A percentile compares a stretch with the other conserved stretches of the same genome.
Conservation (phyloP, 2,888 invertebrate species). For the Bellardia pandia region DNA sequence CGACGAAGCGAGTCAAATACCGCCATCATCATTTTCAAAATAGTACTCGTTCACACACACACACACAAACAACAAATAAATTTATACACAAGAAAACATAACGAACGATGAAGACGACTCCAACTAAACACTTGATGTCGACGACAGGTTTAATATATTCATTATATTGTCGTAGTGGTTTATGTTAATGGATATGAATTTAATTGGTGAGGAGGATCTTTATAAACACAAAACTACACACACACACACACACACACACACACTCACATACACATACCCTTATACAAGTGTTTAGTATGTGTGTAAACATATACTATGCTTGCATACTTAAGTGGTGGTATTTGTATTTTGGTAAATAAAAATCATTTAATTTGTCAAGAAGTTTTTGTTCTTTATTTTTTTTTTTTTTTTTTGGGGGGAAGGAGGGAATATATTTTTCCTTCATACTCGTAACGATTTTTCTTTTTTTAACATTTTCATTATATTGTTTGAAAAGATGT, state of each 20-base stretch:
- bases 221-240: constrained; percentile 45
- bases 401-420: not conserved
- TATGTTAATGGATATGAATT: constrained; percentile 72
- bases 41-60: not conserved
- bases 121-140: constrained; percentile 72
- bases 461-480: constrained; percentile 9
- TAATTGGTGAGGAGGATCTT: constrained; percentile 72
- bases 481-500: constrained; percentile 4
- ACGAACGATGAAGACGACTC: constrained; percentile 39
- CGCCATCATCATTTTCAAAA: constrained; percentile 52
- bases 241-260: constrained; percentile 36
- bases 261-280: not conserved
- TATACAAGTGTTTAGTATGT: not conserved
- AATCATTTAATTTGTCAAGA: constrained; percentile 72
- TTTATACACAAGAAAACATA: constrained; percentile 37
- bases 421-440: constrained; percentile 13
- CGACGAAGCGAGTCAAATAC: constrained; percentile 62
- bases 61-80: not conserved
- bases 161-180: constrained; percentile 66
- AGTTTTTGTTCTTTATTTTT: constrained; percentile 25
- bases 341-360: constrained; percentile 63
- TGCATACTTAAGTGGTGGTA: constrained; percentile 63
- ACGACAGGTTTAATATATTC: constrained; percentile 74
- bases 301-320: constrained; percentile 36
- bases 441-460: not conserved